Percentiles rank a stretch among this genome's conserved stretches.
Evolutionary conservation across 2,113 vertebrate genomes (phyloP).

Genomic region (Upupa epops): DNA sequence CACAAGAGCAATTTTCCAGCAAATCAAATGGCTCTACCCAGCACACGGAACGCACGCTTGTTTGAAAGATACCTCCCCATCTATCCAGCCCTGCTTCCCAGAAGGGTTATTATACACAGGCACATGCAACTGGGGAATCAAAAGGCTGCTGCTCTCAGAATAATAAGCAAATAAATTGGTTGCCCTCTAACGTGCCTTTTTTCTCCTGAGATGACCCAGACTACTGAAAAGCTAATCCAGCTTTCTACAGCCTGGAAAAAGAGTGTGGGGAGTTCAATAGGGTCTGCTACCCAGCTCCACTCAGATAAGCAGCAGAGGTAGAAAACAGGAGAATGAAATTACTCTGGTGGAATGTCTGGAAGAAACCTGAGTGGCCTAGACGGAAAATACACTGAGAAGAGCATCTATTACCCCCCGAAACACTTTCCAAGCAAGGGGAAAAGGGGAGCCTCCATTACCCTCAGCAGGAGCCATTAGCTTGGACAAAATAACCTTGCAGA

Average conservation of each 20-base stretch:
- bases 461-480: neutral
- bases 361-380: neutral
- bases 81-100: conserved; percentile 24
- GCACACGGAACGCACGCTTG: neutral
- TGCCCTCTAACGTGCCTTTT: conserved; percentile 30
- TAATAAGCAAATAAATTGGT: conserved; percentile 59
- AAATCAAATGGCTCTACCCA: neutral
- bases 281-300: neutral
- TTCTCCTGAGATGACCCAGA: conserved; percentile 11
- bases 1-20: conserved; percentile 9
- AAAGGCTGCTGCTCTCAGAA: conserved; percentile 44
- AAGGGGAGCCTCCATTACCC: neutral
- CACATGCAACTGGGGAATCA: neutral
- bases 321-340: neutral
- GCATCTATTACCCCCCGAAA: neutral
- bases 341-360: neutral
- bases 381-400: neutral
- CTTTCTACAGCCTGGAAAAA: neutral
- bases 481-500: neutral
- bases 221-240: conserved; percentile 35
- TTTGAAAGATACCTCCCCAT: neutral
- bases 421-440: neutral
- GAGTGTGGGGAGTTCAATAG: neutral
- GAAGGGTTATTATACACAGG: conserved; percentile 39
- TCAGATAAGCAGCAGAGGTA: neutral